These are phyloP conservation scores for Pseudococcus longispinus DNA, from an alignment of 2,888 invertebrate species.

Conservation along the genomic window DNA sequence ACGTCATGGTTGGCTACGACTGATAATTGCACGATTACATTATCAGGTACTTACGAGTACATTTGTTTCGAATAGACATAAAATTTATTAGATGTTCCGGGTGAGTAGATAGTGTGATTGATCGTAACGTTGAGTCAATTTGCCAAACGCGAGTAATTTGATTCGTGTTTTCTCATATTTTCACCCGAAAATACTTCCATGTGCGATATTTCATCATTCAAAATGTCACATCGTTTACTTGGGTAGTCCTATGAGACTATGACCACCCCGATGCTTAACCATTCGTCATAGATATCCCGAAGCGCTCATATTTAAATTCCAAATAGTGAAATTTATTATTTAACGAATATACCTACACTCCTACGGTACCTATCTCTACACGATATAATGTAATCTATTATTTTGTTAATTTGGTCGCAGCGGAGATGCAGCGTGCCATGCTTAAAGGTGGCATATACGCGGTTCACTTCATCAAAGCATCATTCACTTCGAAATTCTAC, in stretches of 20 bases:
- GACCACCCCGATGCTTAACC: not conserved
- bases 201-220: not conserved
- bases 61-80: not conserved
- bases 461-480: not conserved
- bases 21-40: slow-evolving; percentile 31
- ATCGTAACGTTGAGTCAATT: slow-evolving; percentile 17
- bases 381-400: slow-evolving; percentile 41
- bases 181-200: not conserved
- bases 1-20: not conserved
- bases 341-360: slow-evolving; percentile 6
- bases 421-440: not conserved
- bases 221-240: not conserved
- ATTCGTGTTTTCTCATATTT: not conserved
- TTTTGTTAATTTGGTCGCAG: slow-evolving; percentile 23
- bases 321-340: slow-evolving; percentile 25
- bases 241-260: not conserved
- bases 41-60: not conserved
- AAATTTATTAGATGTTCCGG: slow-evolving; percentile 29
- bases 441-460: not conserved
- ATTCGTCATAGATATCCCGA: slow-evolving; percentile 17
- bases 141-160: not conserved
- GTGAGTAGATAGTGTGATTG: slow-evolving; percentile 10
- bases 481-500: not conserved
- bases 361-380: not conserved
- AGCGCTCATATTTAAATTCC: not conserved